These are phyloP conservation scores for Paragorgia papillata DNA, from an alignment of 92 coral and sea anemone species.

Conservation along the genomic window DNA sequence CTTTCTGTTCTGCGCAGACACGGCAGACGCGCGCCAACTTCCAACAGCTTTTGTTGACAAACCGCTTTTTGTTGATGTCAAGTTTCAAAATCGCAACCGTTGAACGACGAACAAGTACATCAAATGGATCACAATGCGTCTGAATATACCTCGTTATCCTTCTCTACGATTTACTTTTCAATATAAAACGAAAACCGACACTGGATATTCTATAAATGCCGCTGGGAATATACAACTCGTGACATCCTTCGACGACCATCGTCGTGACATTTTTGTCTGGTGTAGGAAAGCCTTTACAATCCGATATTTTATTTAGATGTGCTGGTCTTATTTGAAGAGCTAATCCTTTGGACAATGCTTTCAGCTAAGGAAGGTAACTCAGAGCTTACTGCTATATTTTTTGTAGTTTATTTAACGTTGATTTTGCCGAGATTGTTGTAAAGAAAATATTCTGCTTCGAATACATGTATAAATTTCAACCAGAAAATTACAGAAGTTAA, in stretches of 20 bases:
- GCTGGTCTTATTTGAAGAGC: conserved; percentile 12
- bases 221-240: too few relatives aligned
- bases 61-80: conserved; percentile 1
- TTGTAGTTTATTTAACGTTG: too few relatives aligned
- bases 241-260: too few relatives aligned
- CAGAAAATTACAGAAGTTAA: too few relatives aligned
- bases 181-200: background rate
- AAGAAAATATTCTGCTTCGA: too few relatives aligned
- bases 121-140: background rate
- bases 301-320: conserved; percentile 23
- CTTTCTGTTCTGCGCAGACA: conserved; percentile 16
- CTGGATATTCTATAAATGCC: background rate
- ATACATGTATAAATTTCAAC: too few relatives aligned
- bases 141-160: background rate
- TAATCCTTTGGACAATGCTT: conserved; percentile 28
- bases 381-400: background rate
- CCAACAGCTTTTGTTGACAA: conserved; percentile 15
- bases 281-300: background rate
- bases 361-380: conserved; percentile 34
- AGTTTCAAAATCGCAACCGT: background rate
- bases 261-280: background rate
- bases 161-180: background rate
- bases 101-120: background rate
- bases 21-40: conserved; percentile 47
- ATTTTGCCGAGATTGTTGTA: too few relatives aligned